Conservation (phyloP, 2,888 invertebrate species). For the Volucella bombylans region DNA sequence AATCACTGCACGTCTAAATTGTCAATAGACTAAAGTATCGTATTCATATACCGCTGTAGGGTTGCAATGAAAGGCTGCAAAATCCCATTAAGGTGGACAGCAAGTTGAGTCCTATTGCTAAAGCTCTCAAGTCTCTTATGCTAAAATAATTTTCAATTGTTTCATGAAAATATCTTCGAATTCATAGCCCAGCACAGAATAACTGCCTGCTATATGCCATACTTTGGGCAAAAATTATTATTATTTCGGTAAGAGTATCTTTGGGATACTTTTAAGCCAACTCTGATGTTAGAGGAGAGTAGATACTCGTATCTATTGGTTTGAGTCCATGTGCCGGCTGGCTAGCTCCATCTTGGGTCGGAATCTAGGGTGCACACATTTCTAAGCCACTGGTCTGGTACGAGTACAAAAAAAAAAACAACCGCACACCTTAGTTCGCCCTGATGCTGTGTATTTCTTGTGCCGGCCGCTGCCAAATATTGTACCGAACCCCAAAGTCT, state of each 20-base stretch:
- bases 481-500: slow-evolving; percentile 35
- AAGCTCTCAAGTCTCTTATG: slow-evolving; percentile 65
- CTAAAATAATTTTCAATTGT: slow-evolving; percentile 70
- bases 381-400: slow-evolving; percentile 46
- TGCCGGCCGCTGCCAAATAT: slow-evolving; percentile 48
- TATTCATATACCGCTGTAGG: slow-evolving; percentile 6
- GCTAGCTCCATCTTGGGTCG: slow-evolving; percentile 64
- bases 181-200: slow-evolving; percentile 37
- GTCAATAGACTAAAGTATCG: slow-evolving; percentile 45
- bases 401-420: background rate
- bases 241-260: slow-evolving; percentile 64
- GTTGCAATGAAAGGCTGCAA: slow-evolving; percentile 33
- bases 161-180: slow-evolving; percentile 67
- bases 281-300: background rate
- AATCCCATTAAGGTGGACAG: slow-evolving; percentile 31
- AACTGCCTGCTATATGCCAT: slow-evolving; percentile 35
- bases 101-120: slow-evolving; percentile 34
- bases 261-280: background rate
- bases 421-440: slow-evolving; percentile 51
- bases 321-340: slow-evolving; percentile 11
- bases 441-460: slow-evolving; percentile 15
- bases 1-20: background rate
- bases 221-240: slow-evolving; percentile 63
- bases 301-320: background rate
- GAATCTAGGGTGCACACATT: slow-evolving; percentile 65